Evolutionary conservation across 2,888 invertebrate species (phyloP).

Genomic region (Thalpophila matura): DNA sequence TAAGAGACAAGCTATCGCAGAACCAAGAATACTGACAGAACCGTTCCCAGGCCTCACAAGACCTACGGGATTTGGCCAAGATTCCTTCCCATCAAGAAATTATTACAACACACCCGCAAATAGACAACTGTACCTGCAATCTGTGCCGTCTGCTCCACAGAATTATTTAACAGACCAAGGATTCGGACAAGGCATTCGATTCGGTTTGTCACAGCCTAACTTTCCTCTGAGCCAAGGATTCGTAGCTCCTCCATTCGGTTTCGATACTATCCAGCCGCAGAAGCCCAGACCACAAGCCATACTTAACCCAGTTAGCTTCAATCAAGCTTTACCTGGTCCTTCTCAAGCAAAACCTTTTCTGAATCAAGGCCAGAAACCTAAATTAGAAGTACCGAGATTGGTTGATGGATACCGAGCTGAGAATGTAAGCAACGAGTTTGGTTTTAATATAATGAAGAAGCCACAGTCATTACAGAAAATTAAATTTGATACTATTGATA

Average conservation of each 20-base stretch:
- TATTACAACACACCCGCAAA: conserved; percentile 79
- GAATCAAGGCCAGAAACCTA: conserved; percentile 70
- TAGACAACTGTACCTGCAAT: conserved; percentile 83
- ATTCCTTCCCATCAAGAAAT: conserved; percentile 77
- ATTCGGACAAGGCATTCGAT: conserved; percentile 83
- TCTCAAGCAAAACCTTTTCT: conserved; percentile 76
- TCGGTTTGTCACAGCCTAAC: conserved; percentile 83
- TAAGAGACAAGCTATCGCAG: conserved; percentile 85
- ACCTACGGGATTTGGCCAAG: conserved; percentile 77
- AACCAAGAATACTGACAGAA: conserved; percentile 86
- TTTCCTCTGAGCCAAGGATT: conserved; percentile 85
- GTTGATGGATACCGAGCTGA: conserved; percentile 85
- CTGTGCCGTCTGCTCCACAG: conserved; percentile 85
- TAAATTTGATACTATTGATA: conserved; percentile 80
- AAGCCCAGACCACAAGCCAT: conserved; percentile 72
- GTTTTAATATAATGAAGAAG: conserved; percentile 69
- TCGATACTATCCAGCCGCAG: conserved; percentile 76
- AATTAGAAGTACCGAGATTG: conserved; percentile 79
- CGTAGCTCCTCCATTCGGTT: conserved; percentile 79
- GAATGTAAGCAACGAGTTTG: conserved; percentile 73
- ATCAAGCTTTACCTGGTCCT: conserved; percentile 50
- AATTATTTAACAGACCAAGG: conserved; percentile 85
- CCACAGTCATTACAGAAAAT: conserved; percentile 84
- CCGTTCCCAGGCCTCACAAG: conserved; percentile 80
- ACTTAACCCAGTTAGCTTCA: conserved; percentile 76